These are phyloP conservation scores for Stichopus horrens DNA, from an alignment of 53 echinoderm and acorn worm genomes.

Conservation along the genomic window DNA sequence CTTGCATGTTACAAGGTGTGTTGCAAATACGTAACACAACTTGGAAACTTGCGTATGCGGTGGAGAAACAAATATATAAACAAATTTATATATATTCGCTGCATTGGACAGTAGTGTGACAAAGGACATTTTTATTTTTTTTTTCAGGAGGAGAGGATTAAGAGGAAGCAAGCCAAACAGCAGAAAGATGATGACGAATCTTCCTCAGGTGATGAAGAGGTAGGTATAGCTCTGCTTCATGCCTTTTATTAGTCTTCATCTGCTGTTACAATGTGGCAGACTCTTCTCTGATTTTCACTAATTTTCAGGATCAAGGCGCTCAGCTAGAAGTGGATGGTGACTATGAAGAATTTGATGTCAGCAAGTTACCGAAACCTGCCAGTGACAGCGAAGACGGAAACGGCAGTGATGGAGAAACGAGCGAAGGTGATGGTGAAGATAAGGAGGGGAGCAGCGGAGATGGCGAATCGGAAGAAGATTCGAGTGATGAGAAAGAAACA, in stretches of 20 bases:
- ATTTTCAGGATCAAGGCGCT: not conserved
- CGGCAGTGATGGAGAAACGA: not conserved
- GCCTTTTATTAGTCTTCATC: no score
- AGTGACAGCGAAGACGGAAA: slow-evolving; percentile 18
- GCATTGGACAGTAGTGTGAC: not conserved
- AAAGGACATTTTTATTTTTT: not conserved
- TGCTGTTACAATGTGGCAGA: no score
- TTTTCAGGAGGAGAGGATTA: slow-evolving; percentile 28
- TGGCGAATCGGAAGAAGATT: not conserved
- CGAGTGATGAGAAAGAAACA: not conserved
- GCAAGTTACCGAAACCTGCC: slow-evolving; percentile 4
- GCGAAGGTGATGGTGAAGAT: not conserved
- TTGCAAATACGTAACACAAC: no score
- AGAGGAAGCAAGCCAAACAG: slow-evolving; percentile 29
- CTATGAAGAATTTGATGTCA: slow-evolving; percentile 28
- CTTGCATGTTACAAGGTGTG: no score
- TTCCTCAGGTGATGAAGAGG: not conserved
- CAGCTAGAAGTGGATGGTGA: slow-evolving; percentile 11
- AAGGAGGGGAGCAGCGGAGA: not conserved
- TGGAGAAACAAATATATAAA: no score
- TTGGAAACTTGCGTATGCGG: no score
- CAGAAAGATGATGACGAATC: slow-evolving; percentile 7
- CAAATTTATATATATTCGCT: no score
- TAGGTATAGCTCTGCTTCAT: not conserved
- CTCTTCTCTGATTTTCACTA: not conserved